Percentiles rank a stretch among this genome's conserved stretches.
These are phyloP conservation scores for Catharus bicknelli DNA, from an alignment of 2,113 vertebrate genomes.

Conservation along the genomic window DNA sequence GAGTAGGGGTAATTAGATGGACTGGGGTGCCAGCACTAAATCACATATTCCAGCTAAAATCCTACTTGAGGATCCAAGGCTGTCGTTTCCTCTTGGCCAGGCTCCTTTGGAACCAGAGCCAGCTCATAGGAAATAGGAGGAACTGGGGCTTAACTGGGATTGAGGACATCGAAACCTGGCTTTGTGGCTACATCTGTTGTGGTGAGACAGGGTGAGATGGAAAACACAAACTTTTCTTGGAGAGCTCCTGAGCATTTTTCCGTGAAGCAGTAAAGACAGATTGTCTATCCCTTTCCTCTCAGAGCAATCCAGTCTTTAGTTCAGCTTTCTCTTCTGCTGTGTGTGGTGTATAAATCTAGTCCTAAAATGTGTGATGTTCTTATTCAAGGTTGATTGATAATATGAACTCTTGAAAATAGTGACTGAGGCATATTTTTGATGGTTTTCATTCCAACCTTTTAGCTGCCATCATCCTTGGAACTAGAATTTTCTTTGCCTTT, in stretches of 20 bases:
- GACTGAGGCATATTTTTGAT: neutral
- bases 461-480: neutral
- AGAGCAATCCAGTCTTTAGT: neutral
- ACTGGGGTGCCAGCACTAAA: neutral
- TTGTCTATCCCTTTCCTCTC: neutral
- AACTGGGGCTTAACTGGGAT: neutral
- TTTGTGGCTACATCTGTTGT: neutral
- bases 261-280: neutral
- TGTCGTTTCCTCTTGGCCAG: constrained; percentile 11
- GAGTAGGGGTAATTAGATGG: neutral
- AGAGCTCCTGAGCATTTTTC: neutral
- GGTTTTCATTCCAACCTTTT: neutral
- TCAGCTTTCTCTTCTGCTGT: neutral
- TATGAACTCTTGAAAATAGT: neutral
- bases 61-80: neutral
- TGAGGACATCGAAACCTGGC: neutral
- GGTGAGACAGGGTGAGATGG: neutral
- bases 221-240: neutral
- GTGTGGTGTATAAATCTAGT: neutral
- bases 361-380: neutral
- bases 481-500: neutral
- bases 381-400: neutral
- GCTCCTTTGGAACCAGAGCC: neutral
- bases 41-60: neutral
- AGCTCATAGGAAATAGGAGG: constrained; percentile 8